Percentiles rank a stretch among this genome's conserved stretches.
Conservation (phyloP, 1,140 invertebrate species). For the Bombus consobrinus region DNA sequence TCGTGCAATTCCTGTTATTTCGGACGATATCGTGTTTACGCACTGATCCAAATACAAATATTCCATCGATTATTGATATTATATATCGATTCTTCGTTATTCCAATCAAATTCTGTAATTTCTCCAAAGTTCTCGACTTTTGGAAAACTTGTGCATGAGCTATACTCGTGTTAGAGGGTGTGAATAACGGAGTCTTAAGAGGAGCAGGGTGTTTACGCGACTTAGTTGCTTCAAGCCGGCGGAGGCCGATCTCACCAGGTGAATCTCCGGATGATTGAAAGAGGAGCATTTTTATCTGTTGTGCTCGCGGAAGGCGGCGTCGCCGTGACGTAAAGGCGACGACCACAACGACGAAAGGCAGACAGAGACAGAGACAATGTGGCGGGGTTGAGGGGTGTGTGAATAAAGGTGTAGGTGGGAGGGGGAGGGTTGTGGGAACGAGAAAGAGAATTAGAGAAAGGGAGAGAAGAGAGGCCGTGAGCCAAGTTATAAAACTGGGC, state of each 20-base stretch:
- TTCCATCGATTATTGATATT: too few species aligned
- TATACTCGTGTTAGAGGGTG: too few species aligned
- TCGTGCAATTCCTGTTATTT: not conserved
- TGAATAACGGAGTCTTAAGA: not conserved
- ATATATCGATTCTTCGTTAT: too few species aligned
- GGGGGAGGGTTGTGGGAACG: slow-evolving; percentile 21
- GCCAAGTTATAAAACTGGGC: slow-evolving; percentile 82
- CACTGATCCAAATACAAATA: too few species aligned
- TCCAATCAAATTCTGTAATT: too few species aligned
- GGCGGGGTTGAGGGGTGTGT: slow-evolving; percentile 12
- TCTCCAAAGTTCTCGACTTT: too few species aligned
- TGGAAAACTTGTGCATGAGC: too few species aligned
- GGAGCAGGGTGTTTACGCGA: not conserved
- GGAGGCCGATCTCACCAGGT: not conserved
- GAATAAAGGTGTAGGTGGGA: slow-evolving; percentile 32
- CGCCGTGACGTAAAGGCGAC: slow-evolving; percentile 66
- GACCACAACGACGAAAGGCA: slow-evolving; percentile 9
- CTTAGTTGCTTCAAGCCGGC: not conserved
- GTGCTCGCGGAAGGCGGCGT: slow-evolving; percentile 48
- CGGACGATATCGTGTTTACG: too few species aligned
- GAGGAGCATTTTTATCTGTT: slow-evolving; percentile 7
- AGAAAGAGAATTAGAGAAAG: slow-evolving; percentile 27
- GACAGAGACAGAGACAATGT: slow-evolving; percentile 16
- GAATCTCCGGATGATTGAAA: not conserved
- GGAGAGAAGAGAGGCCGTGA: slow-evolving; percentile 53